Conservation (phyloP, 92 coral and sea anemone genomes). For the Metridium senile region DNA sequence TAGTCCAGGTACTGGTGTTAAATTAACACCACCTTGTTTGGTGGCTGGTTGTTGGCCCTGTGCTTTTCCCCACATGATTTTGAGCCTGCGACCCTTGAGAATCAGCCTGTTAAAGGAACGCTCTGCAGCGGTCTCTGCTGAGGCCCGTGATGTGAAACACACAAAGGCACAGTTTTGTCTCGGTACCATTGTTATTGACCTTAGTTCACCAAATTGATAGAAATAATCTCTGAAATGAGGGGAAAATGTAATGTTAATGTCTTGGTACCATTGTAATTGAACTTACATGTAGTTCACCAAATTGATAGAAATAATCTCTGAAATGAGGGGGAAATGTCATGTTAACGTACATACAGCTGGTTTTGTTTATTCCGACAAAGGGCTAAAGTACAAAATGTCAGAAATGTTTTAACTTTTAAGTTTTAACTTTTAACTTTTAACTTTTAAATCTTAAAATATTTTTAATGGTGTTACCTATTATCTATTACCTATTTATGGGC, state of each 20-base stretch:
- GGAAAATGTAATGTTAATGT: no score
- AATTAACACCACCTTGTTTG: constrained; percentile 73
- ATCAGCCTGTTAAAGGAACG: constrained; percentile 93
- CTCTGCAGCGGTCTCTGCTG: constrained; percentile 98
- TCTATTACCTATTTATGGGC: no score
- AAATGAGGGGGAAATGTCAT: not conserved
- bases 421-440: no score
- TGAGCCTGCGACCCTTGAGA: constrained; percentile 89
- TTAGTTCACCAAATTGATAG: constrained; percentile 98
- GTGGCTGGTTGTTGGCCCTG: constrained; percentile 90
- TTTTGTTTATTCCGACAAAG: no score
- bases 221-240: constrained; percentile 99
- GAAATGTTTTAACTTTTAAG: no score
- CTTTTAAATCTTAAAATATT: no score
- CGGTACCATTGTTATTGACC: constrained; percentile 98
- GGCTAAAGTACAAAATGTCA: no score
- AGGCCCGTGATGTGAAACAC: constrained; percentile 82
- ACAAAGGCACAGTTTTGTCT: constrained; percentile 99
- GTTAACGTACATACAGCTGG: no score
- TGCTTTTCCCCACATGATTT: constrained; percentile 99
- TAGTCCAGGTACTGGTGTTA: constrained; percentile 95
- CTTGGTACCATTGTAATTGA: constrained; percentile 97
- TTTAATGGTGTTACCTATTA: no score
- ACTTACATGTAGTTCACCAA: constrained; percentile 97
- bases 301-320: constrained; percentile 97